Conservation (phyloP, 2,797 vertebrate species). For the Chelon auratus region DNA sequence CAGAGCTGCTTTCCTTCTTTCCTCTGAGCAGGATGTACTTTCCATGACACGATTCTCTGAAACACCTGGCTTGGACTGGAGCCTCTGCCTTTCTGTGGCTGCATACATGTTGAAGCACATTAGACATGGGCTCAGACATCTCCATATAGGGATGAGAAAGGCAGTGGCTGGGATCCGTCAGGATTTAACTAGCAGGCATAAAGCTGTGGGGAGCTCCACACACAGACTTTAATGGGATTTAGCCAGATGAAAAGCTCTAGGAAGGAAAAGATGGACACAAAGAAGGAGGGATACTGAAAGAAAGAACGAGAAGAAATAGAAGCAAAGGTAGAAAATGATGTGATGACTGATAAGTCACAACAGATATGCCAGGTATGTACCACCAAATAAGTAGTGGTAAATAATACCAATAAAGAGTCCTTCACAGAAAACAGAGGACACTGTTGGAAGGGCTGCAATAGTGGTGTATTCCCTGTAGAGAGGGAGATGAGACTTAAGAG, state of each 20-base stretch:
- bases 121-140: constrained; percentile 61
- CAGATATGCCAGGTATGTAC: constrained; percentile 14
- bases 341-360: constrained; percentile 28
- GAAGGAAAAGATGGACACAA: constrained; percentile 48
- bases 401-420: constrained; percentile 28
- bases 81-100: constrained; percentile 35
- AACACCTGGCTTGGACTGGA: constrained; percentile 46
- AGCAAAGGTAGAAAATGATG: constrained; percentile 14
- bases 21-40: constrained; percentile 20
- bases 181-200: constrained; percentile 67
- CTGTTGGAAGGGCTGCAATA: constrained; percentile 17
- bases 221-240: constrained; percentile 77
- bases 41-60: constrained; percentile 26
- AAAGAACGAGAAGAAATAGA: constrained; percentile 24
- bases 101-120: constrained; percentile 55
- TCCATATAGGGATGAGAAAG: constrained; percentile 54
- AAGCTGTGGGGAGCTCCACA: constrained; percentile 61
- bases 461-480: constrained; percentile 28
- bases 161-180: constrained; percentile 47
- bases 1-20: constrained; percentile 7
- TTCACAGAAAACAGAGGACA: constrained; percentile 21
- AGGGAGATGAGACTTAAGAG: constrained; percentile 19
- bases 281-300: constrained; percentile 18
- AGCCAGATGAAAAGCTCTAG: constrained; percentile 74
- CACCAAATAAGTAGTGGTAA: constrained; percentile 17